Conservation (phyloP, 2,113 vertebrate genomes). For the Mesocricetus auratus region DNA sequence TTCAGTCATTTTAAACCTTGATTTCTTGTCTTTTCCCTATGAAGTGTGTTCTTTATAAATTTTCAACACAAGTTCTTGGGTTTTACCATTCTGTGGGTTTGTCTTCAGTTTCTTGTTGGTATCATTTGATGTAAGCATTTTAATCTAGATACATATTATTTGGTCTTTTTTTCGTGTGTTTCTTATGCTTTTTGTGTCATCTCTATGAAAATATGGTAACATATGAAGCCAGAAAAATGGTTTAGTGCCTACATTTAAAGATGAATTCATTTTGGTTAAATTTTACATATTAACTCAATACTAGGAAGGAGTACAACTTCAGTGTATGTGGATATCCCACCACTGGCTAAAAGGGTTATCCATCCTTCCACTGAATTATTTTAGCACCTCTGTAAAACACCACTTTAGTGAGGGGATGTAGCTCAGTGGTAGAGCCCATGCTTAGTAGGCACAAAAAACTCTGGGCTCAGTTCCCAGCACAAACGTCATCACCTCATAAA, state of each 20-base stretch:
- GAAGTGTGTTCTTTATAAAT: background rate
- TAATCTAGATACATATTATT: background rate
- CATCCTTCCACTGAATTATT: background rate
- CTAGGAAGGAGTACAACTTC: background rate
- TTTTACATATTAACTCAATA: background rate
- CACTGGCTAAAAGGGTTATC: background rate
- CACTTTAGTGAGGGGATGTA: background rate
- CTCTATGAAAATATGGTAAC: background rate
- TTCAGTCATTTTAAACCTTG: background rate
- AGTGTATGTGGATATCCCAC: background rate
- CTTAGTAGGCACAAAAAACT: background rate
- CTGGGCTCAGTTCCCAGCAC: background rate
- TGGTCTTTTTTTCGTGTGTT: background rate
- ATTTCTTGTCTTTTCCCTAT: background rate
- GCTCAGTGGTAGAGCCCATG: background rate
- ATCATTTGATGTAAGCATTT: background rate
- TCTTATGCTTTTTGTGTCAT: background rate
- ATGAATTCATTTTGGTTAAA: background rate
- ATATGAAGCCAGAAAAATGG: background rate
- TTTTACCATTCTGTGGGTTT: conserved; percentile 5
- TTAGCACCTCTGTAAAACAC: background rate
- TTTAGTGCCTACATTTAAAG: background rate
- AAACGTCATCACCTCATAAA: background rate
- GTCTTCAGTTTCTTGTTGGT: background rate
- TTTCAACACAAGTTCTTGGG: background rate